Evolutionary conservation across 2,113 vertebrate genomes (phyloP).

Genomic region (Erinaceus europaeus): DNA sequence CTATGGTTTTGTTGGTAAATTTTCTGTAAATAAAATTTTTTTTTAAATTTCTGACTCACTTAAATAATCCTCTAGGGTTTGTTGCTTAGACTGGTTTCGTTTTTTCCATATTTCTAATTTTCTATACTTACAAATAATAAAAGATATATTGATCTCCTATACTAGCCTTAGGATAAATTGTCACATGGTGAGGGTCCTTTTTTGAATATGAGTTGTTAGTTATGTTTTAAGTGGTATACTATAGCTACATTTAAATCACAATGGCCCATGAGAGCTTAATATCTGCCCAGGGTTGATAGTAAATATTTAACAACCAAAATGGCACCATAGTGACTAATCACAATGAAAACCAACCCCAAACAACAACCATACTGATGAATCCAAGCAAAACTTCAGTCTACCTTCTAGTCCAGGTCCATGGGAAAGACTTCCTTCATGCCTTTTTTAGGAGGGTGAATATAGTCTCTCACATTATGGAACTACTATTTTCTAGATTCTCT

Average conservation of each 20-base stretch:
- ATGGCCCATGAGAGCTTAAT: constrained; percentile 20
- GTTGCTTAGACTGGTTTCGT: neutral
- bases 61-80: neutral
- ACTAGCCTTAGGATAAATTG: neutral
- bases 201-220: neutral
- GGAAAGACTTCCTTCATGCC: neutral
- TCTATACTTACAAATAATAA: neutral
- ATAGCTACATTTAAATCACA: constrained; percentile 36
- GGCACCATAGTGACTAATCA: neutral
- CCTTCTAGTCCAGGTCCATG: neutral
- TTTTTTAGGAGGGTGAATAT: neutral
- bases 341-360: neutral
- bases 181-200: too few relatives aligned
- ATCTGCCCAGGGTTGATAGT: constrained; percentile 33
- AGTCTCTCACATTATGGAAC: neutral
- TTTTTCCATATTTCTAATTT: neutral
- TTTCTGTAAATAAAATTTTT: too few relatives aligned
- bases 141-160: neutral
- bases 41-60: neutral
- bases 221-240: constrained; percentile 57
- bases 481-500: neutral
- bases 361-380: neutral
- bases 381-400: neutral
- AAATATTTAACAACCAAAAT: constrained; percentile 38
- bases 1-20: too few relatives aligned